Base-by-base conservation (phyloP, 2,888 invertebrate genomes). In the Tipula lateralis region DNA sequence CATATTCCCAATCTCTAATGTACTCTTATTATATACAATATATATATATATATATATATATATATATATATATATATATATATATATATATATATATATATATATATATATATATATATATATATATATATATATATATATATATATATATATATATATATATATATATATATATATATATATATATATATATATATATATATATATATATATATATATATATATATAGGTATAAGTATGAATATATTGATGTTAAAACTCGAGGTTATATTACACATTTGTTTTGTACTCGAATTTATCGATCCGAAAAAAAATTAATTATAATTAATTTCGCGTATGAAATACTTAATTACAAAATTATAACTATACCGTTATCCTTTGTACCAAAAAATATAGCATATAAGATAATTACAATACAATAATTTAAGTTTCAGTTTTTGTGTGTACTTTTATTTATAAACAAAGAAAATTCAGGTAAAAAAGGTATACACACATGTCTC, bases 341-440 rank as follows among this genome's bases (percentile, higher is more conserved):
- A 66, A 66, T 66, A 66, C 9, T 66, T 66, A 66, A 66, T 66
- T 66, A 66, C 66, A 66, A 66, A 24, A 66, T 66, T 66, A 66
- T 66, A 66, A 66, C 24, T 66, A n/a, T n/a, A 66, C 66, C 66
- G 66, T 66, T 66, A 66, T 66, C 66, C 66, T 66, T 66, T 66
- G 66, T 66, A 66, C 24, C 66, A 19, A 66, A n/a, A n/a, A 66
- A 24, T 66, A 24, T 66, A 50, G n/a, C 13, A 50, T 19, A 66
- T 66, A 66, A 24, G 24, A 66, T 66, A 66, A 66, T 66, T 66
- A 66, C 66, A 66, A 66, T 66, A 66, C 66, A 66, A 66, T 66
- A 66, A 66, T 66, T 66, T 66, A 66, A 66, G 24, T 66, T n/a
- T 66, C 1, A 66, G 19, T 66, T 24, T 66, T 44, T 44, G 36